Base-by-base conservation (phyloP, 2,888 invertebrate species). In the Euphydryas editha region DNA sequence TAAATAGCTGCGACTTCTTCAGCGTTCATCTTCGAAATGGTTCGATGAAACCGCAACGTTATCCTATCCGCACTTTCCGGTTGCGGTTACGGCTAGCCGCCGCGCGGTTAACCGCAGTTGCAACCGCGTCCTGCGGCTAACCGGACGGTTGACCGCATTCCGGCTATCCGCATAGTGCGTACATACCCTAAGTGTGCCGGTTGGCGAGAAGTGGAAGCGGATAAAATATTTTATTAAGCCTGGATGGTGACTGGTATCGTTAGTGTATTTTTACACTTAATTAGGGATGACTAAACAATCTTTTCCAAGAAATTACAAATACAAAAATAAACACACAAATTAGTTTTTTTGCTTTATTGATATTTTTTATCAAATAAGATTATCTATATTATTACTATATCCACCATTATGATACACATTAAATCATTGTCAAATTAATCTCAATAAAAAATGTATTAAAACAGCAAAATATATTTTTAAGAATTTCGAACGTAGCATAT, bases 171-270 rank as follows among this genome's bases (percentile, higher is more conserved):
- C n/a, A n/a, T n/a, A n/a, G n/a, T n/a, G n/a, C n/a, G n/a, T n/a
- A n/a, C n/a, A n/a, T n/a, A n/a, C n/a, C n/a, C n/a, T n/a, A n/a
- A n/a, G n/a, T 81, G 81, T 79, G 75, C 79, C 80, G 84, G 85
- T 84, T 82, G 83, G 78, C 79, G 83, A 76, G 77, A 83, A 81
- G 81, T 80, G 80, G 76, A 77, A 76, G 75, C 73, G 75, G 73
- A 80, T 84, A 84, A 86, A 87, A 84, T n/a, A n/a, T 86, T 87
- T 88, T 86, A 86, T 84, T 73, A 76, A 83, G 77, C 76, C 74
- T 77, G 79, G 54, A 54, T 18, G 10, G 17, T 54, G n/a, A 54
- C 10, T 54, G 21, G 49, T 21, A 49, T 51, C 49, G n/a, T 24
- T 73, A 75, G 62, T 72, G 72, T 79, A 75, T 72, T 74, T 69